Evolutionary conservation across 2,113 vertebrate species (phyloP).

Genomic region (Nettapus auritus): DNA sequence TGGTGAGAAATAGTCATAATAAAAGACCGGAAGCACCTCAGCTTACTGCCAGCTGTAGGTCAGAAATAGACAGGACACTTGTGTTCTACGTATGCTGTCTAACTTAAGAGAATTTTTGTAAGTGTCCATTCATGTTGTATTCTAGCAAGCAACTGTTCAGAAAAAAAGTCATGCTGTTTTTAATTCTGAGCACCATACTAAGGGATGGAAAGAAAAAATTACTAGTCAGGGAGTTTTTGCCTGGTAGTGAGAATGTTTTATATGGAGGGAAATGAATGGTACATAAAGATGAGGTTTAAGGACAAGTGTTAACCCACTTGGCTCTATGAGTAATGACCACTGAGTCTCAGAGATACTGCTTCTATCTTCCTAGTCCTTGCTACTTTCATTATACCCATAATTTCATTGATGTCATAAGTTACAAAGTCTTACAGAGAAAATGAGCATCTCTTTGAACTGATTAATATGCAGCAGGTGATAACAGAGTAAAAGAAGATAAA

Average conservation of each 20-base stretch:
- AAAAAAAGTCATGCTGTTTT: background rate
- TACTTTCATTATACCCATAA: background rate
- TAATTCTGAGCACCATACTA: background rate
- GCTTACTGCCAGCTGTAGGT: background rate
- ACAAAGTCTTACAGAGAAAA: background rate
- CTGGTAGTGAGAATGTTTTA: background rate
- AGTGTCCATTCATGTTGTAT: background rate
- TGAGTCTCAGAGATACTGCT: background rate
- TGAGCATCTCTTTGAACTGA: background rate
- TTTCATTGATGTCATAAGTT: background rate
- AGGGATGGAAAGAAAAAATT: background rate
- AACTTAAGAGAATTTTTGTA: background rate
- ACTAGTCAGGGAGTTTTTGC: background rate
- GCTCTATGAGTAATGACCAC: background rate
- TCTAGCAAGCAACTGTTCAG: background rate
- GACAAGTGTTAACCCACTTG: background rate
- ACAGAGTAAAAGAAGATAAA: background rate
- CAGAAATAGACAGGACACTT: background rate
- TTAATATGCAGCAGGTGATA: background rate
- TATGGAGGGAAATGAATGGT: background rate
- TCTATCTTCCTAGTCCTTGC: background rate
- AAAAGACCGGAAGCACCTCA: background rate
- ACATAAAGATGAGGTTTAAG: background rate
- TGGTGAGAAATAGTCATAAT: background rate
- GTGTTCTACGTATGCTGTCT: background rate